Evolutionary conservation across 2,888 invertebrate species (phyloP).

Genomic region (Torymus texanus): DNA sequence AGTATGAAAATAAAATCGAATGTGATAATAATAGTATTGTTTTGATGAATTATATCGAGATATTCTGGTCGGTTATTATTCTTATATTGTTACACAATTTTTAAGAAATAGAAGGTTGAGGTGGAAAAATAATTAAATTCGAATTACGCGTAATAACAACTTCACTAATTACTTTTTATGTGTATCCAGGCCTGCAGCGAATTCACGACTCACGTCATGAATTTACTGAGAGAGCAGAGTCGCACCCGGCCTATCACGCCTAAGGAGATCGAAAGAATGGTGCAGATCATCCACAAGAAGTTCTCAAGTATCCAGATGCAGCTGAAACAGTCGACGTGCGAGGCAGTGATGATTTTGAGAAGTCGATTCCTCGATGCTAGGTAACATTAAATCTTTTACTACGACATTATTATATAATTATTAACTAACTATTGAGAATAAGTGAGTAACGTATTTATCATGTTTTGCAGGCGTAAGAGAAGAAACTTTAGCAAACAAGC

Average conservation of each 20-base stretch:
- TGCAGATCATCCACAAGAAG: conserved; percentile 98
- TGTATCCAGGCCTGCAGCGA: conserved; percentile 93
- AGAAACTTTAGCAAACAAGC: conserved; percentile 99
- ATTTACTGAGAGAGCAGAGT: conserved; percentile 95
- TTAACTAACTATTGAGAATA: not conserved
- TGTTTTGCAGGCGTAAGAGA: conserved; percentile 83
- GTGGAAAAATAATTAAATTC: too few species aligned
- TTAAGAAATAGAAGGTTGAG: too few species aligned
- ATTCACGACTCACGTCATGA: conserved; percentile 99
- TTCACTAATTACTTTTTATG: not conserved
- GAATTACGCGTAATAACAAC: too few species aligned
- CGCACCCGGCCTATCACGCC: conserved; percentile 98
- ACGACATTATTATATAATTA: not conserved
- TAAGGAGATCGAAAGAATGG: conserved; percentile 99
- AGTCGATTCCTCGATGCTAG: conserved; percentile 86
- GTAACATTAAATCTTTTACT: conserved; percentile 67
- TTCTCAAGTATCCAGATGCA: conserved; percentile 99
- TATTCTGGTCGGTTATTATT: too few species aligned
- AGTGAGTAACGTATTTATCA: not conserved
- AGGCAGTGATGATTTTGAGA: conserved; percentile 99
- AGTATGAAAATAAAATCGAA: too few species aligned
- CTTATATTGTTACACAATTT: too few species aligned
- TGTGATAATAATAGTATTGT: too few species aligned
- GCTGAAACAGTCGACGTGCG: conserved; percentile 99
- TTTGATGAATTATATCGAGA: too few species aligned